Base-by-base conservation (phyloP, 2,888 invertebrate species). In the Ophioninae sp. region DNA sequence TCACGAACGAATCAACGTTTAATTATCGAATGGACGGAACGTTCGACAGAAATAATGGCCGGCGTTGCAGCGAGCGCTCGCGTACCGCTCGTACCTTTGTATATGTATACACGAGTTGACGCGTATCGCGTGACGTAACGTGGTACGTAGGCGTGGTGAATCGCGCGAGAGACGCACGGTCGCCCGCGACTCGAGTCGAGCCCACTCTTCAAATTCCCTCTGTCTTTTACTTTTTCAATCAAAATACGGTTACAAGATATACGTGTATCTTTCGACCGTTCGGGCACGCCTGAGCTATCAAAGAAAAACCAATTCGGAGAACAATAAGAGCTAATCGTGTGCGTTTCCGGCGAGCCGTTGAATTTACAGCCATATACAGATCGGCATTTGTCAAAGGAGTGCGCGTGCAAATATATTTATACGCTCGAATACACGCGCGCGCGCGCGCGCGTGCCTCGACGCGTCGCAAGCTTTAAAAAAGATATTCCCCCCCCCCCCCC, bases 401-500 rank as follows among this genome's bases (percentile, higher is more conserved):
- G 50, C 13, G 50, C 10, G 50, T 50, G 50, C 8, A 10, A 50
- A 50, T 50, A 50, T 50, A 50, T 50, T 50, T 50, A 50, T 10
- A 13, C 50, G 10, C 50, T 13, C 50, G 7, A 7, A 41, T 10
- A 41, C 41, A 41, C 41, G 7, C 41, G 7, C 41, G 10, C 41
- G 7, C 41, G 6, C 8, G 10, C 8, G 10, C 10, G 44, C 44
- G 10, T 3, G 44, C 44, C 8, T 50, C 50, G 50, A 50, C 50
- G 50, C 50, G 50, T 50, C 6, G 17, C 82, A 79, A 78, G 82
- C 82, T 82, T 81, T 76, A 82, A 82, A 75, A 69, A 68, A 50
- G 56, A 85, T 80, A 85, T 83, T 75, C 62, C 80, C 84, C 68
- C 80, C 84, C 80, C 76, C 59, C 50, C 80, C 84, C 80, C 76